Conservation (phyloP, 2,888 invertebrate genomes). For the Calephelis perditalis region DNA sequence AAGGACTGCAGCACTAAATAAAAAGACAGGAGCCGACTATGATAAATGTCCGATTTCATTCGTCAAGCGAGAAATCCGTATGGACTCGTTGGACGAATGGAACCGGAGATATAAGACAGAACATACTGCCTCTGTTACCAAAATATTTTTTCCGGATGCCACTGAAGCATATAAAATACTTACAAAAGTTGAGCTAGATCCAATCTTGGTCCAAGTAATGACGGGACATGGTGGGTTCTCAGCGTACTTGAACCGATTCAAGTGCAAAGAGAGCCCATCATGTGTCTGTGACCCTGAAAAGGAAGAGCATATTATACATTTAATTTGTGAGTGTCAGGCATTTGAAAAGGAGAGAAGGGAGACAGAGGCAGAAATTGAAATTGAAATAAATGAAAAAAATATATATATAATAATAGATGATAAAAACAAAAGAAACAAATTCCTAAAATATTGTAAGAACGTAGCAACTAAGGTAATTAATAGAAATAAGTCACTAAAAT, state of each 20-base stretch:
- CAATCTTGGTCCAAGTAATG: not conserved
- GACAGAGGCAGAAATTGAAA: too few species aligned
- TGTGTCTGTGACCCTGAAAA: too few species aligned
- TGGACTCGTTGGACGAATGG: not conserved
- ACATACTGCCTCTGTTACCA: not conserved
- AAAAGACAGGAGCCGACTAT: not conserved
- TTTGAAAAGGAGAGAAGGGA: too few species aligned
- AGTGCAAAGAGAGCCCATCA: too few species aligned
- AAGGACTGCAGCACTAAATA: conserved; percentile 11
- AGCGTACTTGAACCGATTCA: not conserved
- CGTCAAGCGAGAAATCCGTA: not conserved
- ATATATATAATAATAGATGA: too few species aligned
- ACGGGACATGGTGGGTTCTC: not conserved
- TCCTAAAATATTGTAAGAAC: too few species aligned
- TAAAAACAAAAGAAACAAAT: too few species aligned
- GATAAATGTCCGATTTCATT: not conserved
- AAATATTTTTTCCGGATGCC: not conserved
- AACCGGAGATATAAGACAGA: not conserved
- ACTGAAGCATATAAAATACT: not conserved
- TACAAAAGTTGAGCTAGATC: not conserved
- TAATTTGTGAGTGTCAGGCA: too few species aligned
- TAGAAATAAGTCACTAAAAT: too few species aligned
- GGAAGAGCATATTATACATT: too few species aligned
- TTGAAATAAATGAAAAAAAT: too few species aligned
- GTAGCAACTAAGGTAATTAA: too few species aligned